A percentile compares a stretch with the other conserved stretches of the same genome.
These are phyloP conservation scores for Apodemia zela DNA, from an alignment of 2,888 invertebrate species.

Conservation along the genomic window DNA sequence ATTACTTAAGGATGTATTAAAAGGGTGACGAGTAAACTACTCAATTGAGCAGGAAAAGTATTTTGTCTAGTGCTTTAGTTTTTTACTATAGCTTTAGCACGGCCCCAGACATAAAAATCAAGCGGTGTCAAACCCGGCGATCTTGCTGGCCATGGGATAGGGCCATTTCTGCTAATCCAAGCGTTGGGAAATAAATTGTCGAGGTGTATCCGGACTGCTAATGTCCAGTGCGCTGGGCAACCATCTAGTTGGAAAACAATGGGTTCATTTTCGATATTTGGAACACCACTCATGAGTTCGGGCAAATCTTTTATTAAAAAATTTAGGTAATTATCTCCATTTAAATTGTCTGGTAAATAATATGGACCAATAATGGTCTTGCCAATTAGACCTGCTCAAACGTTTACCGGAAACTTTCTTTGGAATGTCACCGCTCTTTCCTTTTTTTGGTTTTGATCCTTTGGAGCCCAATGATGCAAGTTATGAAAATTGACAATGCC, in stretches of 20 bases:
- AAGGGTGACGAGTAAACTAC: constrained; percentile 3
- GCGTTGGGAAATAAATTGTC: no score
- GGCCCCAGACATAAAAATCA: not conserved
- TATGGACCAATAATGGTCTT: not conserved
- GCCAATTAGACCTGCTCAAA: constrained; percentile 1
- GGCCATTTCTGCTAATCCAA: no score
- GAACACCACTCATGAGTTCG: constrained; percentile 2
- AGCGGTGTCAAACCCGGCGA: no score
- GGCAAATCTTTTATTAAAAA: constrained; percentile 1
- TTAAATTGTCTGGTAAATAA: constrained; percentile 13
- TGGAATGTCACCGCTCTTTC: constrained; percentile 17
- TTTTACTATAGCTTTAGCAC: not conserved
- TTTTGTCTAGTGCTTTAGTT: no score
- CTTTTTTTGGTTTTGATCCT: constrained; percentile 17
- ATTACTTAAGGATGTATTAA: not conserved
- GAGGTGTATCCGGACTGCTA: no score
- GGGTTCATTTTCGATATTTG: not conserved
- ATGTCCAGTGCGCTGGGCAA: not conserved
- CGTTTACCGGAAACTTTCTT: constrained; percentile 12
- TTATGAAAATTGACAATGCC: no score
- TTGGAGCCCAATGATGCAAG: no score
- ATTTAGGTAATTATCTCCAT: constrained; percentile 7
- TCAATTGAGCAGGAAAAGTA: not conserved
- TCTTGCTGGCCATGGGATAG: no score
- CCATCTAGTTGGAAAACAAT: not conserved